Base-by-base conservation (phyloP, 2,113 vertebrate genomes). In the Leptodactylus fuscus region DNA sequence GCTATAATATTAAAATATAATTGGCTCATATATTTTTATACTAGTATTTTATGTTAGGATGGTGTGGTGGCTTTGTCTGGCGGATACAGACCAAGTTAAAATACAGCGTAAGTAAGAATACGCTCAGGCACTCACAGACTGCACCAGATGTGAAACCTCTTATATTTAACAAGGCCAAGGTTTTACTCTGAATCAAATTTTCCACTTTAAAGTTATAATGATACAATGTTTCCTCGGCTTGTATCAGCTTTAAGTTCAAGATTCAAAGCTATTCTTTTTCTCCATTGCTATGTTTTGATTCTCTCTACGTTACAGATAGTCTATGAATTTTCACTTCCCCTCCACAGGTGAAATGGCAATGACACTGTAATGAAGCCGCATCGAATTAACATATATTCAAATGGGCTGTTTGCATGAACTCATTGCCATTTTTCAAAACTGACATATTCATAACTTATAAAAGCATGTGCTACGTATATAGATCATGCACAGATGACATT, bases 351-450 rank as follows among this genome's bases (percentile, higher is more conserved):
- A 81, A 49, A 29, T 34, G 41, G 32, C 69, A 55, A 55, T 55
- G 82, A n/a, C 51, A 83, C 76, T 55, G 51, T 60, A 83, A 83
- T 83, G 49, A 83, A 75, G 71, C 36, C 15, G 71, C n/a, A 62
- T 83, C 46, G 48, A 16, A 83, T 83, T 74, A 74, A 70, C 81
- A 83, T 83, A 83, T 51, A 83, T 53, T 74, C 55, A 74, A 83
- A 83, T 41, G 44, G 22, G 69, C 69, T 74, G 69, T 83, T 83
- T 74, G 81, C 81, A 82, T 82, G 81, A 73, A 83, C 82, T 48
- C 70, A 60, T 82, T 71, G 65, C 65, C 51, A 73, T 83, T 83
- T 83, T 58, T 83, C 70, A 75, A 55, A 83, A 73, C 49, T 83
- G 67, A 83, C 81, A 20, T 73, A 69, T 83, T 70, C 49, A 51